Percentiles rank a stretch among this genome's conserved stretches.
Conservation (phyloP, 2,113 vertebrate genomes). For the Eudyptes chrysolophus region DNA sequence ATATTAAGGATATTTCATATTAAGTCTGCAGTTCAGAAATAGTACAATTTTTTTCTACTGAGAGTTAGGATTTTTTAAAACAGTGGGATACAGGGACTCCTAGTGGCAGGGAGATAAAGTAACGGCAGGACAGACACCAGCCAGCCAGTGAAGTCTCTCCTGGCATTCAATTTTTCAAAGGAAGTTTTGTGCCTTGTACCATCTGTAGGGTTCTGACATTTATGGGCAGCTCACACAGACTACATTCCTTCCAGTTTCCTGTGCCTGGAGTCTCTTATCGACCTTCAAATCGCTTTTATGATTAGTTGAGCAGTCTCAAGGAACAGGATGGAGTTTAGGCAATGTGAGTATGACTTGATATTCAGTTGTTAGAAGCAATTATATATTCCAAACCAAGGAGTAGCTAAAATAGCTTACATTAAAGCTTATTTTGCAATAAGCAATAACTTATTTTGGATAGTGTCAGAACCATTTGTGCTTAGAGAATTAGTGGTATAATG, state of each 20-base stretch:
- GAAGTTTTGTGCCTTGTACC: not conserved
- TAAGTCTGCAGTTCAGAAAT: not conserved
- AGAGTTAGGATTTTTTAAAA: not conserved
- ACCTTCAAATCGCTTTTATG: not conserved
- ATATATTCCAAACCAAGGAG: not conserved
- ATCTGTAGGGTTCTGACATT: not conserved
- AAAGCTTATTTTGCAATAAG: not conserved
- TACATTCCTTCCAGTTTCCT: not conserved
- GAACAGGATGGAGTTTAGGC: not conserved
- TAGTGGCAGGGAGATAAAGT: not conserved
- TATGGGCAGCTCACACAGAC: not conserved
- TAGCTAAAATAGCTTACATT: not conserved
- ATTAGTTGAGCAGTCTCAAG: not conserved
- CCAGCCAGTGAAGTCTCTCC: not conserved
- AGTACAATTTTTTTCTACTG: not conserved
- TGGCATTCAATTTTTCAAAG: not conserved
- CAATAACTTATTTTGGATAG: not conserved
- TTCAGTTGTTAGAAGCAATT: not conserved
- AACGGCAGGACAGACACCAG: not conserved
- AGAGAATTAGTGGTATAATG: not conserved
- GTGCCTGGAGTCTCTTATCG: not conserved
- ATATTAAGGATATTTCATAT: not conserved
- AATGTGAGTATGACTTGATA: not conserved
- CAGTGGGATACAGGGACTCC: slow-evolving; percentile 29
- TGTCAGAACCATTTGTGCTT: not conserved